phyloP scores from a whole-genome alignment of 92 coral and sea anemone species.

The Nematostella vectensis region DNA sequence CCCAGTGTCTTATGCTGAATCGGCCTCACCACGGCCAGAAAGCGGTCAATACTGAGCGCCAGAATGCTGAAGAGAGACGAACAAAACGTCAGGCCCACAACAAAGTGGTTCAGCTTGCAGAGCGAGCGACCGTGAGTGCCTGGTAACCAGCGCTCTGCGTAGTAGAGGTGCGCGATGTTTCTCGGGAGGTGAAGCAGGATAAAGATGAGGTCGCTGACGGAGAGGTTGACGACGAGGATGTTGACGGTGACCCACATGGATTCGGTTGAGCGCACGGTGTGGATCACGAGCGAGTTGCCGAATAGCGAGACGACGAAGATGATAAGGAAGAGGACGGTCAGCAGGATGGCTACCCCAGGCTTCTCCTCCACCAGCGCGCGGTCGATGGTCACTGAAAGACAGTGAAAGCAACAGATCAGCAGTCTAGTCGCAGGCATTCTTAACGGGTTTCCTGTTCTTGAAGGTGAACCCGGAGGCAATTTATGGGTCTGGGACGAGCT shows the following conservation, averaged over 20 bases:
- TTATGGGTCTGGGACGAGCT: too few relatives aligned
- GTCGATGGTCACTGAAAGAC: background rate
- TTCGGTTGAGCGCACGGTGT: background rate
- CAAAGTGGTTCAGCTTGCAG: background rate
- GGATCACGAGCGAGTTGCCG: slow-evolving; percentile 3
- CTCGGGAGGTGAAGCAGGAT: slow-evolving; percentile 1
- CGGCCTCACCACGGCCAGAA: slow-evolving; percentile 2
- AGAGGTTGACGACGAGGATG: background rate
- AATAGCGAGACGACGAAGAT: background rate
- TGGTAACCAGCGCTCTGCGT: background rate
- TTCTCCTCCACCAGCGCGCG: background rate
- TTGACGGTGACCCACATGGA: slow-evolving; percentile 1
- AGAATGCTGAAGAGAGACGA: background rate
- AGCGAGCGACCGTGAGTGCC: background rate
- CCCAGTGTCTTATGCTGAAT: background rate
- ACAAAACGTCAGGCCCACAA: background rate
- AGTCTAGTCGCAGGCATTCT: background rate
- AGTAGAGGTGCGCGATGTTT: background rate
- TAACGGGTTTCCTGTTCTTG: background rate
- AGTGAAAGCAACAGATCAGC: background rate
- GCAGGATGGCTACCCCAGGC: background rate
- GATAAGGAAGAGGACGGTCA: background rate
- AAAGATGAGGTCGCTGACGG: background rate
- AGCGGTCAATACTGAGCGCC: background rate
- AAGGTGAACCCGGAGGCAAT: too few relatives aligned